phyloP scores from a whole-genome alignment of 2,113 vertebrate genomes.

The Galeopterus variegatus region DNA sequence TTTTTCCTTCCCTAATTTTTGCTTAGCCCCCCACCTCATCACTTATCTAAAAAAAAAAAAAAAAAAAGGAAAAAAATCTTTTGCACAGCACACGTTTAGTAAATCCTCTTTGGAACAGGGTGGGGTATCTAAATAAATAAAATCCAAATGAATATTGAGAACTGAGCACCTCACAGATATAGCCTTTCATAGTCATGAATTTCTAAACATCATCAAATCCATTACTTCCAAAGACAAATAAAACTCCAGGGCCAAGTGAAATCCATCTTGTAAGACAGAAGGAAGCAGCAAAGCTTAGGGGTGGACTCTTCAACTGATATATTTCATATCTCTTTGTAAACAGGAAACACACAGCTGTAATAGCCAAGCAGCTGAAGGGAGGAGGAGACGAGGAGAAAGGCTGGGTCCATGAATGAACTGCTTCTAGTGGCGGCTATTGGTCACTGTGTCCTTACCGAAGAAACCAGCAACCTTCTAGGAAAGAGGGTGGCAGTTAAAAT shows the following conservation, averaged over 20 bases:
- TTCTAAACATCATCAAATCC: constrained; percentile 62
- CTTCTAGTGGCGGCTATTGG: not conserved
- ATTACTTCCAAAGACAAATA: constrained; percentile 72
- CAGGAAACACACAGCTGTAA: constrained; percentile 72
- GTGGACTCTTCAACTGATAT: constrained; percentile 31
- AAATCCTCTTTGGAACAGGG: constrained; percentile 44
- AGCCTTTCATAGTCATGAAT: not conserved
- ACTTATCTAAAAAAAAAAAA: not conserved
- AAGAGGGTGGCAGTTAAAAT: constrained; percentile 47
- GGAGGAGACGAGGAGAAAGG: not conserved
- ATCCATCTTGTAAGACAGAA: constrained; percentile 63
- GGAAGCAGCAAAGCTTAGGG: constrained; percentile 64
- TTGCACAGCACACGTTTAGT: not conserved
- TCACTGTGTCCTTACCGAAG: not conserved
- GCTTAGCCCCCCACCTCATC: not conserved
- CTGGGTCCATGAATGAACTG: not conserved
- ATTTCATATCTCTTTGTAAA: constrained; percentile 76
- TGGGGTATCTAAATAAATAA: constrained; percentile 16
- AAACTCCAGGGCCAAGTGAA: constrained; percentile 58
- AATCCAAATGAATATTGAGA: not conserved
- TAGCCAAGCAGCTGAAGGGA: constrained; percentile 57
- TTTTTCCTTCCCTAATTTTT: constrained; percentile 15
- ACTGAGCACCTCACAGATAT: not conserved
- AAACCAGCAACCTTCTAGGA: constrained; percentile 1
- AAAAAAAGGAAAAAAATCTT: not conserved